Evolutionary conservation across 1,140 invertebrate species (phyloP).

Genomic region (Laodelphax striatellus): DNA sequence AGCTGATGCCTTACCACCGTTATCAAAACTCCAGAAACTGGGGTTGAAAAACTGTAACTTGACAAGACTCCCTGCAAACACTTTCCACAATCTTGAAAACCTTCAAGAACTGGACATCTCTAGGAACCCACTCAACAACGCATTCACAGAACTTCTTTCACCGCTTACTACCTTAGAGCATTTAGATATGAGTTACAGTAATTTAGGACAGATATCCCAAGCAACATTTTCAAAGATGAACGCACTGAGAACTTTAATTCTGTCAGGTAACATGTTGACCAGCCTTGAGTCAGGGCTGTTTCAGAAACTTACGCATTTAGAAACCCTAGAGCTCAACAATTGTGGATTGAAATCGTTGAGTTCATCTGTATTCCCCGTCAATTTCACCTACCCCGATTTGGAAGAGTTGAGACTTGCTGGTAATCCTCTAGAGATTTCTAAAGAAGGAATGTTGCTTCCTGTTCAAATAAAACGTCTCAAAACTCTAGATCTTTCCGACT

Average conservation of each 20-base stretch:
- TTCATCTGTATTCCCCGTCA: slow-evolving; percentile 54
- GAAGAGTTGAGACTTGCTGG: slow-evolving; percentile 53
- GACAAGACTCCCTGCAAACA: slow-evolving; percentile 43
- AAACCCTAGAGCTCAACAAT: slow-evolving; percentile 52
- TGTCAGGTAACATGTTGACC: slow-evolving; percentile 54
- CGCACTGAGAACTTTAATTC: slow-evolving; percentile 46
- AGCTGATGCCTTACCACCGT: slow-evolving; percentile 48
- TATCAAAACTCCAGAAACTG: slow-evolving; percentile 49
- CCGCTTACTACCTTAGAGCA: slow-evolving; percentile 52
- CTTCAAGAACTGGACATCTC: slow-evolving; percentile 31
- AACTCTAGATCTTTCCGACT: slow-evolving; percentile 51
- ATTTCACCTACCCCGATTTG: slow-evolving; percentile 47
- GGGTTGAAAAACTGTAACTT: slow-evolving; percentile 54
- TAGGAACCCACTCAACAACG: slow-evolving; percentile 39
- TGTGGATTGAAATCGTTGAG: slow-evolving; percentile 49
- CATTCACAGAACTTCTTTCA: slow-evolving; percentile 50
- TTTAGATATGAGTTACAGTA: slow-evolving; percentile 61
- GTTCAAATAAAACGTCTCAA: slow-evolving; percentile 48
- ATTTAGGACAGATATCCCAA: slow-evolving; percentile 48
- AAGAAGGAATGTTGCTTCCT: slow-evolving; percentile 42
- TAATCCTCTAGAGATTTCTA: slow-evolving; percentile 46
- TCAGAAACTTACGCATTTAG: slow-evolving; percentile 49
- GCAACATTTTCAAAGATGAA: slow-evolving; percentile 58
- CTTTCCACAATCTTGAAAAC: slow-evolving; percentile 50
- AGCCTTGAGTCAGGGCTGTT: slow-evolving; percentile 55